phyloP scores from a whole-genome alignment of 1,140 invertebrate species.

The Caenorhabditis latens region DNA sequence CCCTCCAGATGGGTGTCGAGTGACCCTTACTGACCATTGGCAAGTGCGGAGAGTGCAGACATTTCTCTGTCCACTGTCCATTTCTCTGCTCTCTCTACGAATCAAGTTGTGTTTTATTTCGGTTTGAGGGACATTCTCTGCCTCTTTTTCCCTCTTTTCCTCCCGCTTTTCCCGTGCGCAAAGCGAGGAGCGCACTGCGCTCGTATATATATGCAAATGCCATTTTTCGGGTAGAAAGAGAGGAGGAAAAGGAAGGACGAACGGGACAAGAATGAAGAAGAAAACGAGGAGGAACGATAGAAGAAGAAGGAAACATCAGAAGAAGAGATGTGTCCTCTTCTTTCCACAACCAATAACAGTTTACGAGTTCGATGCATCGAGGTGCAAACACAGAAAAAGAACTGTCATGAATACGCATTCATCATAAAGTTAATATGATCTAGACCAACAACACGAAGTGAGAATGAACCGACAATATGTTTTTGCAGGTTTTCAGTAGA shows the following conservation, averaged over 20 bases:
- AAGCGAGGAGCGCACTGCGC: slow-evolving; percentile 15
- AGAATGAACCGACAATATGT: no score
- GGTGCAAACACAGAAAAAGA: no score
- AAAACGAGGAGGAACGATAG: neutral
- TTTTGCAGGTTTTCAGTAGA: no score
- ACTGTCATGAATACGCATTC: no score
- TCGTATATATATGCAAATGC: slow-evolving; percentile 54
- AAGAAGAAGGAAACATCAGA: no score
- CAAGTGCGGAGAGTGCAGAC: slow-evolving; percentile 51
- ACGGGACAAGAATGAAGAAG: neutral
- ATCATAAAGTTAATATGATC: no score
- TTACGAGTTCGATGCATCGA: neutral
- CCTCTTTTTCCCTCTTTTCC: neutral
- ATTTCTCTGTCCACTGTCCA: neutral
- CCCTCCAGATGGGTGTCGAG: slow-evolving; percentile 45
- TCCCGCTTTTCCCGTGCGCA: neutral
- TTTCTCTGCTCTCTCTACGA: neutral
- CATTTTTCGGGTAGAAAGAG: slow-evolving; percentile 43
- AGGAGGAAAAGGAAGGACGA: neutral
- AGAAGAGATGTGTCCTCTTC: neutral
- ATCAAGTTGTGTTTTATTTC: neutral
- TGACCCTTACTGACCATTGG: slow-evolving; percentile 49
- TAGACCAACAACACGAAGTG: no score
- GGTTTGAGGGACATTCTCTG: neutral
- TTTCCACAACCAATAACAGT: neutral